A percentile compares a stretch with the other conserved stretches of the same genome.
Conservation (phyloP, 2,113 vertebrate genomes). For the Chunga burmeisteri region DNA sequence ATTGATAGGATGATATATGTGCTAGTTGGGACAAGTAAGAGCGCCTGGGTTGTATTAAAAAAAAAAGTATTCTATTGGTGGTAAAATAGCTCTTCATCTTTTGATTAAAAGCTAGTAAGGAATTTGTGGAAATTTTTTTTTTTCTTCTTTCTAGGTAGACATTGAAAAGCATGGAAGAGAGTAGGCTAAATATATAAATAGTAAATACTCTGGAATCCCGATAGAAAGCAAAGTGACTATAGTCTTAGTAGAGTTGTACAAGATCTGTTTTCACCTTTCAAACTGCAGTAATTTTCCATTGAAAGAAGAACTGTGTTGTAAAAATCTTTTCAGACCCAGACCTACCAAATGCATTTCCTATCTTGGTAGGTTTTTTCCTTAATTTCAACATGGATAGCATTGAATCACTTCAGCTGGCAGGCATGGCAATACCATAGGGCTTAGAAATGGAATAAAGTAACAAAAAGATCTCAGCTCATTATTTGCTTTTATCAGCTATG, state of each 20-base stretch:
- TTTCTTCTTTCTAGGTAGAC: neutral
- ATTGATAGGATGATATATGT: neutral
- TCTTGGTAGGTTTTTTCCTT: neutral
- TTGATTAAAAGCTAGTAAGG: neutral
- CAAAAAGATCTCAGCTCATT: neutral
- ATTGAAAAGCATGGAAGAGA: neutral
- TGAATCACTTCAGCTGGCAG: neutral
- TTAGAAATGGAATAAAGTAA: conserved; percentile 14
- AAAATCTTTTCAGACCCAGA: neutral
- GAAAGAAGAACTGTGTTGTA: neutral
- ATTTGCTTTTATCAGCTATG: conserved; percentile 23
- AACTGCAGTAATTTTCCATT: neutral
- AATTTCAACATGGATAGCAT: neutral
- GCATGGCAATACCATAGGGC: neutral
- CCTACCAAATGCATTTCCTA: neutral
- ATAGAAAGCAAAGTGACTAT: neutral
- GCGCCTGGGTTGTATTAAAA: neutral
- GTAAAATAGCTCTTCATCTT: neutral
- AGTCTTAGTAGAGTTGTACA: neutral
- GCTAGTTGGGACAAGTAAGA: neutral
- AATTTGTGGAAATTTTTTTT: neutral
- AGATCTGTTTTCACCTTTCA: neutral
- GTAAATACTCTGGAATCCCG: neutral
- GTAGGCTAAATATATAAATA: neutral
- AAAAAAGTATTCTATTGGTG: neutral